Evolutionary conservation across 2,888 invertebrate genomes (phyloP).

Genomic region (Hoplodrina ambigua): DNA sequence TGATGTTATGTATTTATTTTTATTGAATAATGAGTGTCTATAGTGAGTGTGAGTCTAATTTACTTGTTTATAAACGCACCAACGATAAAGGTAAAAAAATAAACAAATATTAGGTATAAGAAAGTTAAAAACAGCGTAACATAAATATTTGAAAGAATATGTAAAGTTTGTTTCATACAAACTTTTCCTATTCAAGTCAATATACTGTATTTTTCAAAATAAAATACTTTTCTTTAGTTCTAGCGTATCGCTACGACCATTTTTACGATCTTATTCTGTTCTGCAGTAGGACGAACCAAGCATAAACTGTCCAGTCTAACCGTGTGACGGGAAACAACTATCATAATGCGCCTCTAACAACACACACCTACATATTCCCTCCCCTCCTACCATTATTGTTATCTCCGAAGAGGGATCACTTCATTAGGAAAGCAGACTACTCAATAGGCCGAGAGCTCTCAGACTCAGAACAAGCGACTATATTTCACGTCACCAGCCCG

Average conservation of each 20-base stretch:
- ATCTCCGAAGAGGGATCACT: constrained; percentile 22
- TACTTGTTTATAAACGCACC: no score
- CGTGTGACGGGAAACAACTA: neutral
- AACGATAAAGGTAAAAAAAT: no score
- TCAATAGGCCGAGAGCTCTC: constrained; percentile 20
- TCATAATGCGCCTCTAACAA: neutral
- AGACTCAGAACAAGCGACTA: constrained; percentile 21
- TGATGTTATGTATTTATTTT: no score
- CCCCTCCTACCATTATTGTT: constrained; percentile 6
- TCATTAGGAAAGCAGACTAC: constrained; percentile 29
- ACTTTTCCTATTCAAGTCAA: no score
- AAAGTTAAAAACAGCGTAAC: no score
- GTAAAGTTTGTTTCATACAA: no score
- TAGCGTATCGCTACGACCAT: no score
- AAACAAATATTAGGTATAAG: no score
- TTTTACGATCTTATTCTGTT: neutral
- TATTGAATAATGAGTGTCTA: no score
- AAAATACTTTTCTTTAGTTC: neutral
- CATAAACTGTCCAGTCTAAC: neutral
- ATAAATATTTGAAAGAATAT: neutral
- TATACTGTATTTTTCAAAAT: no score
- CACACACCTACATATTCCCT: neutral
- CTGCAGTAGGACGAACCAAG: neutral
- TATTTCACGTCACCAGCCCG: constrained; percentile 54
- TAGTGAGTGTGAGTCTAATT: no score